phyloP scores from a whole-genome alignment of 2,888 invertebrate species.

The Mimachlamys varia region DNA sequence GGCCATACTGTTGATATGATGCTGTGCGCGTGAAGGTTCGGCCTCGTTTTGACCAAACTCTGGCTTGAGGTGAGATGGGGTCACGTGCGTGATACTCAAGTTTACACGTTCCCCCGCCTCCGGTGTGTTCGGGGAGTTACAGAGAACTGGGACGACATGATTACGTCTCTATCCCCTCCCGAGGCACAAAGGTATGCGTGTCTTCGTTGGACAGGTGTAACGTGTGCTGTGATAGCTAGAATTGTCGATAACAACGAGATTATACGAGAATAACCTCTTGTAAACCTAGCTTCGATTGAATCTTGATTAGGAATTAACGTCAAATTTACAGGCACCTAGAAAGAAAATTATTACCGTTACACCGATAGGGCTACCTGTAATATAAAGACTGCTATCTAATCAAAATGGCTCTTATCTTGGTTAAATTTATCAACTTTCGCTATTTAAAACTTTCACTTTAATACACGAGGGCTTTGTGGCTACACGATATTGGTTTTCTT shows the following conservation, averaged over 20 bases:
- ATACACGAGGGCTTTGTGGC: not conserved
- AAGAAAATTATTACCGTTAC: not conserved
- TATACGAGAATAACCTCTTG: not conserved
- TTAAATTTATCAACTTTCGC: not conserved
- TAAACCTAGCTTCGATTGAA: not conserved
- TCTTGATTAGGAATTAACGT: not conserved
- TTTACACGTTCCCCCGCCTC: not conserved
- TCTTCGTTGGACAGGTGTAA: not conserved
- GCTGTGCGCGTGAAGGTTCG: not conserved
- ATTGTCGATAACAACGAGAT: not conserved
- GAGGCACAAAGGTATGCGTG: not conserved
- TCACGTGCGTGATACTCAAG: not conserved
- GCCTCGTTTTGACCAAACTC: not conserved
- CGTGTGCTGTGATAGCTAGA: not conserved
- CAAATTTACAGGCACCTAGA: constrained; percentile 4
- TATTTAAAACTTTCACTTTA: not conserved
- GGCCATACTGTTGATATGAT: not conserved
- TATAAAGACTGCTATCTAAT: not conserved
- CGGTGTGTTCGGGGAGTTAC: not conserved
- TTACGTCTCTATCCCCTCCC: not conserved
- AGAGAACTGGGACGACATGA: not conserved
- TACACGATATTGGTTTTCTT: not conserved
- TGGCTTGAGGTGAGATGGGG: not conserved
- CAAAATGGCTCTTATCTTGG: not conserved
- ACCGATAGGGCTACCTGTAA: not conserved